phyloP scores from a whole-genome alignment of 2,888 invertebrate genomes.

The Fragum fragum region DNA sequence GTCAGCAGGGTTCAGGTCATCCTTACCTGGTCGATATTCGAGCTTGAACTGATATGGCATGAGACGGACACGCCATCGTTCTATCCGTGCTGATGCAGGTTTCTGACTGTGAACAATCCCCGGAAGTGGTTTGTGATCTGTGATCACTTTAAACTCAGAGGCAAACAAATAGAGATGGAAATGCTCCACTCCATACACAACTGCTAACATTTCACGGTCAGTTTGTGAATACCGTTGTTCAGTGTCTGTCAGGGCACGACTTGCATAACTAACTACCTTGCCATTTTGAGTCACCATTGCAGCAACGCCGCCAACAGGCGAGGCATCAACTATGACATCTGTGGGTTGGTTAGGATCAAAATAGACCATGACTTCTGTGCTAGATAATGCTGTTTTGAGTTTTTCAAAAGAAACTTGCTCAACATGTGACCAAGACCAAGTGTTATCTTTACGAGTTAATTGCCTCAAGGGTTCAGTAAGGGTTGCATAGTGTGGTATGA shows the following conservation, averaged over 20 bases:
- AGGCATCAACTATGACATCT: conserved; percentile 71
- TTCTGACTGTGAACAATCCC: conserved; percentile 72
- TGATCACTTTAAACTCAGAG: conserved; percentile 71
- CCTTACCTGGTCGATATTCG: conserved; percentile 22
- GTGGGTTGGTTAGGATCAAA: conserved; percentile 61
- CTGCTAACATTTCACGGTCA: conserved; percentile 73
- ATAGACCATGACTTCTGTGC: conserved; percentile 59
- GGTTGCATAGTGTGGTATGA: conserved; percentile 53
- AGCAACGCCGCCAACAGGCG: conserved; percentile 68
- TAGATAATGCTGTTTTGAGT: conserved; percentile 59
- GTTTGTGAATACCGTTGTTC: conserved; percentile 75
- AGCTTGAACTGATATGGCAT: conserved; percentile 36
- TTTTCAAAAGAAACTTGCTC: conserved; percentile 58
- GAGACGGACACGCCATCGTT: conserved; percentile 59
- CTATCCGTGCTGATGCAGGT: conserved; percentile 65
- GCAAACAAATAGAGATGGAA: conserved; percentile 77
- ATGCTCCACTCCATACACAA: conserved; percentile 73
- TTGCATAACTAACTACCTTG: conserved; percentile 66
- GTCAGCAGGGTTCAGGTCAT: conserved; percentile 67
- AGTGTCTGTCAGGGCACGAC: conserved; percentile 63
- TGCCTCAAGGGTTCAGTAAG: conserved; percentile 61
- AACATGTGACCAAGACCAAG: conserved; percentile 55
- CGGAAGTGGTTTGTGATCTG: conserved; percentile 78
- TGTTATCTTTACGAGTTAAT: conserved; percentile 49
- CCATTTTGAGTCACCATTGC: conserved; percentile 67